These are phyloP conservation scores for Carapus acus DNA, from an alignment of 2,797 vertebrate genomes.

Conservation along the genomic window DNA sequence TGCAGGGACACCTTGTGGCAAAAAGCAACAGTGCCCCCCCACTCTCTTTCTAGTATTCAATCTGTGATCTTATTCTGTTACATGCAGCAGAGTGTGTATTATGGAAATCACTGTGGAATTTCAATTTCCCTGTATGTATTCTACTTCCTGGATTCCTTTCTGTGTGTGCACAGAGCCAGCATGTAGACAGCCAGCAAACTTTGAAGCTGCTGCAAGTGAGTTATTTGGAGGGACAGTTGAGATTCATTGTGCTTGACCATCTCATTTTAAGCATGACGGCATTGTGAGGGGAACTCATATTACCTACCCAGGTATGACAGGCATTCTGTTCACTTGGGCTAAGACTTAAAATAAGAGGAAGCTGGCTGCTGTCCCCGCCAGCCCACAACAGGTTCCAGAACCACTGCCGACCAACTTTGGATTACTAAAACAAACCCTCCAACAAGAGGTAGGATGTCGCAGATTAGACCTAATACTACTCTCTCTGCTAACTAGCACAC, in stretches of 20 bases:
- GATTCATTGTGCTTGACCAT: constrained; percentile 38
- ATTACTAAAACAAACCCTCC: constrained; percentile 53
- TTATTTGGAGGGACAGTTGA: constrained; percentile 38
- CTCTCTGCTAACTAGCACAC: constrained; percentile 20
- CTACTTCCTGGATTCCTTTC: constrained; percentile 13
- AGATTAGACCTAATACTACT: constrained; percentile 30
- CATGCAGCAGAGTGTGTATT: constrained; percentile 18
- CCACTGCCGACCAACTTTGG: constrained; percentile 58
- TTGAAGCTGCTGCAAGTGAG: constrained; percentile 14
- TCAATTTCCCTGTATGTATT: no score
- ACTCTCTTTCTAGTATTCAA: not conserved
- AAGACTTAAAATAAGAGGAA: constrained; percentile 66
- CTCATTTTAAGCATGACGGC: constrained; percentile 46
- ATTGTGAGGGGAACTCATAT: constrained; percentile 62
- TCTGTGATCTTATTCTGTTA: not conserved
- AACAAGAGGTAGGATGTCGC: constrained; percentile 58
- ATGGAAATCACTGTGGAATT: constrained; percentile 3
- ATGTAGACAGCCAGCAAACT: constrained; percentile 23
- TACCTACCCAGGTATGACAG: constrained; percentile 61
- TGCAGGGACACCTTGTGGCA: constrained; percentile 64
- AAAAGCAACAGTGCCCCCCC: not conserved
- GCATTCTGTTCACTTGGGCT: constrained; percentile 56
- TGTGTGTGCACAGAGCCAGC: not conserved
- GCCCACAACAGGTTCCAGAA: constrained; percentile 44
- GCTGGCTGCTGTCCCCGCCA: constrained; percentile 49